Evolutionary conservation across 2,888 invertebrate species (phyloP), one percentile per base, ranked within the genome.

Genomic region (Harmothoe impar): DNA sequence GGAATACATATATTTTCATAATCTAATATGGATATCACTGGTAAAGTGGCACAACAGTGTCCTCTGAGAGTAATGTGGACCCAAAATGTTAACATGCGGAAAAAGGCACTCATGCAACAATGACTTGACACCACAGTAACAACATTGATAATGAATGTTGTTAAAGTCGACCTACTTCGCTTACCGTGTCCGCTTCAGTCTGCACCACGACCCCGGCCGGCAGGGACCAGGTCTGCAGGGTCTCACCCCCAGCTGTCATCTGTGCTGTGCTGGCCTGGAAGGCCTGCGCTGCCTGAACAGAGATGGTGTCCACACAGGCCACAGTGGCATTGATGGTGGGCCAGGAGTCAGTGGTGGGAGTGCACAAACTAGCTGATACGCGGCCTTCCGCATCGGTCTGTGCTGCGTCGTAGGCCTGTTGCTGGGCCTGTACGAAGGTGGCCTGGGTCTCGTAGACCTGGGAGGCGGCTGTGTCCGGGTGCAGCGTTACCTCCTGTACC

Each of bases 141-240:
- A 43, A 43, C 43, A 43, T 43, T 7, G 43, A 43, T 43, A 10
- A 10, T 43, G 10, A 43, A 43, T 43, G 43, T n/a, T 43, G 43
- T 43, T n/a, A n/a, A 43, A 43, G 43, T 43, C 10, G 43, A 43
- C 43, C 43, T 43, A 43, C 43, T 43, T 43, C 43, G 52, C 52
- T 86, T 52, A 86, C 86, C 29, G 86, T 86, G 54, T 86, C 86
- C n/a, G 86, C 86, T 29, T 86, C 86, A 12, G 86, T 86, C 86
- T 86, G 86, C 15, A 86, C 86, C 3, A 86, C 86, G 10, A 86
- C 86, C 20, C 86, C 86, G n/a, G 86, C 54, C 0, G 86, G 86
- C 31, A 86, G 54, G 0, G 86, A 56, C 86, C 86, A 86, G 0
- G 86, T 86, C 86, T 86, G 86, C 1, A 86, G 15, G 15, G 86